Conservation (phyloP, 2,113 vertebrate species). For the Pangasianodon hypophthalmus region DNA sequence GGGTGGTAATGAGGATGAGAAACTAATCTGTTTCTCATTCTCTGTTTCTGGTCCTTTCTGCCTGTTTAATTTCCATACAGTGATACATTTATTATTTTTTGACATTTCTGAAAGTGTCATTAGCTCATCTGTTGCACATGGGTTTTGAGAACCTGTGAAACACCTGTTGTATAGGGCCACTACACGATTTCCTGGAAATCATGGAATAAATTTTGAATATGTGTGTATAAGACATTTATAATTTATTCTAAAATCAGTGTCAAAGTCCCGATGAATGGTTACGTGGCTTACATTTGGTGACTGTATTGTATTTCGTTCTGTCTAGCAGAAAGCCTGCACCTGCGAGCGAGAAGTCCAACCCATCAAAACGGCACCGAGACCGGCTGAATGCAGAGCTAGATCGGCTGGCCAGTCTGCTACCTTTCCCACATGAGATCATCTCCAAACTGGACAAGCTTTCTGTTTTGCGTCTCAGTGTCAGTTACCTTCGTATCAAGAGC, state of each 20-base stretch:
- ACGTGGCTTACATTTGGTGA: neutral
- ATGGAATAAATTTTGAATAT: neutral
- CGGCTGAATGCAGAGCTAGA: conserved; percentile 93
- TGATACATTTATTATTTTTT: neutral
- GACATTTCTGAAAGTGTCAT: neutral
- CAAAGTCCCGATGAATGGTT: neutral
- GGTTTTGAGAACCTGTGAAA: neutral
- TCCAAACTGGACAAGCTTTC: conserved; percentile 97
- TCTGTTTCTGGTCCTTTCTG: neutral
- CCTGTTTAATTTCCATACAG: neutral
- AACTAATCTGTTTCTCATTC: no score
- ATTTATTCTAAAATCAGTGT: neutral
- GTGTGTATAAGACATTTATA: neutral
- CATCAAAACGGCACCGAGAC: conserved; percentile 94
- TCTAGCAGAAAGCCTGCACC: conserved; percentile 81
- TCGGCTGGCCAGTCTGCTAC: conserved; percentile 90
- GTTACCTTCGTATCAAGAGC: conserved; percentile 94
- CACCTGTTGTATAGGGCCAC: neutral
- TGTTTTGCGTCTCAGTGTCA: conserved; percentile 91
- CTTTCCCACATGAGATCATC: conserved; percentile 88
- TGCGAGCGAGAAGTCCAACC: conserved; percentile 88
- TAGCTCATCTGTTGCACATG: neutral
- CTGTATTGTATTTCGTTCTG: neutral
- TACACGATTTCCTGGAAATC: neutral
- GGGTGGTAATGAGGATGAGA: neutral